Evolutionary conservation across 2,888 invertebrate species (phyloP).

Genomic region (Epiblema foenella): DNA sequence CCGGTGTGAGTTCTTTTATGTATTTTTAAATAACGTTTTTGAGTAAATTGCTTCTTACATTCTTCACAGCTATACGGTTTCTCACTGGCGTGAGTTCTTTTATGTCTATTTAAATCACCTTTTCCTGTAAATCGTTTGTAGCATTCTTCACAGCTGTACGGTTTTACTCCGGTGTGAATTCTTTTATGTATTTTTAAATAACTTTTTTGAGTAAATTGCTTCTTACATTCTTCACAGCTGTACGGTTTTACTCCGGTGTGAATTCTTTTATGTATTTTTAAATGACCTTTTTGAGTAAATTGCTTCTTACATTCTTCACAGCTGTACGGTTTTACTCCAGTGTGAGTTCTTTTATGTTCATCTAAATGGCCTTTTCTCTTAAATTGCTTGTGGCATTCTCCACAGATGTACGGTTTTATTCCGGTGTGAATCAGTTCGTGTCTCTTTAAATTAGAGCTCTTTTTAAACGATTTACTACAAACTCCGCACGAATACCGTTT

Average conservation of each 20-base stretch:
- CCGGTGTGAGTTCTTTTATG: no score
- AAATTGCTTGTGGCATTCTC: no score
- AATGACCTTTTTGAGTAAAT: no score
- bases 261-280: no score
- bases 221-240: constrained; percentile 7
- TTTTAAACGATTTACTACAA: not conserved
- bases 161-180: not conserved
- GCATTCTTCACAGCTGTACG: not conserved
- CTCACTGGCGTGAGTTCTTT: not conserved
- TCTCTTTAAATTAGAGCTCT: not conserved
- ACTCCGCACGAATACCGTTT: not conserved
- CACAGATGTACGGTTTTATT: no score
- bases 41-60: no score
- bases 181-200: not conserved
- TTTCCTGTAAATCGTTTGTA: not conserved
- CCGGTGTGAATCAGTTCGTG: no score
- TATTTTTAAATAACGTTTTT: no score
- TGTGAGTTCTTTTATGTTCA: no score
- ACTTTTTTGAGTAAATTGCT: not conserved
- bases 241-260: not conserved
- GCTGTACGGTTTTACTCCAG: no score
- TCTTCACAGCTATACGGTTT: not conserved
- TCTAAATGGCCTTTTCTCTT: no score
- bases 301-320: no score
- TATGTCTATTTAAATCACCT: not conserved